Evolutionary conservation across 2,113 vertebrate species (phyloP), one percentile per base, ranked within the genome.

Genomic region (Phainopepla nitens): DNA sequence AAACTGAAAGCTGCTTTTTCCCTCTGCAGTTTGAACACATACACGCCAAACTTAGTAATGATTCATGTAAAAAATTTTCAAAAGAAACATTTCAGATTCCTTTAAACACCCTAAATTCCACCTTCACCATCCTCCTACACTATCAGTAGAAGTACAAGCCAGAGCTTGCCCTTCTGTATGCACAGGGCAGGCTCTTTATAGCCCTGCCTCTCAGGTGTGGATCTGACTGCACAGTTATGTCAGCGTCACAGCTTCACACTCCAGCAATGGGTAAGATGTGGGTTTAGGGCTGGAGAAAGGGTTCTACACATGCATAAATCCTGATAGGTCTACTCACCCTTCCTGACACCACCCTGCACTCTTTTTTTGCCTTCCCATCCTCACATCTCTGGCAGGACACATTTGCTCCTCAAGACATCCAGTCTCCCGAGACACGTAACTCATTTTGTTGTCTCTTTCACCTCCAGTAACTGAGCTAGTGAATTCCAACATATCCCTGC

Each of bases 371-470:
- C 29, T 60, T 53, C 36, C 15, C 28, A 41, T 22, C n/a, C 45
- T 56, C 69, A 62, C 1, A 1, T 4, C 24, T 61, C 45, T 23
- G 70, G 47, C 24, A 51, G 5, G 5, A 76, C 19, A 39, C 39
- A 28, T 9, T 25, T 27, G 29, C 29, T 92, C 3, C 27, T 22
- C 13, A 47, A 64, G 84, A 54, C 36, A 76, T 10, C 14, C 19
- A 20, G 28, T 36, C 49, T 75, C 16, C 53, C 39, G 10, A 9
- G 27, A 71, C 2, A 13, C 1, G 0, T 3, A 70, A 81, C 9
- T 54, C 21, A 39, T 62, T 44, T 56, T 33, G 28, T n/a, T 18
- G 1, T 9, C 14, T 41, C 64, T 60, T 42, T 31, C 33, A n/a
- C 5, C 21, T 71, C 56, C 4, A 2, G 25, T 14, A 64, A 82